These are phyloP conservation scores for Zaprionus ghesquierei DNA, from an alignment of 1,140 invertebrate species.

Conservation along the genomic window DNA sequence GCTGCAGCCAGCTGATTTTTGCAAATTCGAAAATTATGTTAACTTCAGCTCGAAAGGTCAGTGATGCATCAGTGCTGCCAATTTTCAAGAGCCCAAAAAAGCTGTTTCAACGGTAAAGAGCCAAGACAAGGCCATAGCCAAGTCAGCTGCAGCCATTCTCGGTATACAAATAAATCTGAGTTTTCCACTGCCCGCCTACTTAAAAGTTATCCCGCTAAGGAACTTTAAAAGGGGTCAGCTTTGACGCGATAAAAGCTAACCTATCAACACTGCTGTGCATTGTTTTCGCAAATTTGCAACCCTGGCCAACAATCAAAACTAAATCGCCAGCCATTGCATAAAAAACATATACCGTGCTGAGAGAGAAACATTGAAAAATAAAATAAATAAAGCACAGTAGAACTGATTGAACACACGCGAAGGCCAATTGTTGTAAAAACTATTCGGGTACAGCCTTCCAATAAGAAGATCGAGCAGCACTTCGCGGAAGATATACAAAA, in stretches of 20 bases:
- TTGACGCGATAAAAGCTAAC: no score
- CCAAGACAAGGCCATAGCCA: no score
- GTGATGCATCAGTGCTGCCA: no score
- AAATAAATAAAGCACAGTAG: not conserved
- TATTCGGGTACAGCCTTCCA: not conserved
- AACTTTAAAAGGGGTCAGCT: no score
- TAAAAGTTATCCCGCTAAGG: no score
- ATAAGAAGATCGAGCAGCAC: slow-evolving; percentile 10
- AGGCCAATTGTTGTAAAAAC: not conserved
- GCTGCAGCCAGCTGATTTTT: slow-evolving; percentile 21
- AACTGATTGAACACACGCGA: not conserved
- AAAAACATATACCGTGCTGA: slow-evolving; percentile 30
- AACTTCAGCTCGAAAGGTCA: slow-evolving; percentile 19
- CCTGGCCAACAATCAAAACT: slow-evolving; percentile 44
- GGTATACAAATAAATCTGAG: no score
- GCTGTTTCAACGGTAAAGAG: no score
- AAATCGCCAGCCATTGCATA: slow-evolving; percentile 47
- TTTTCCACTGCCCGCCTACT: no score
- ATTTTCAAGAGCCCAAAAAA: no score
- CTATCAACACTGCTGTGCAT: no score
- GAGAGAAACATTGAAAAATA: slow-evolving; percentile 13
- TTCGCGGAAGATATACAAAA: slow-evolving; percentile 41
- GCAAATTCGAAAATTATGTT: slow-evolving; percentile 10
- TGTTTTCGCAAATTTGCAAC: slow-evolving; percentile 37
- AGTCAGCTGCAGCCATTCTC: no score